These are phyloP conservation scores for Abrostola triplasia DNA, from an alignment of 2,888 invertebrate species.

Conservation along the genomic window DNA sequence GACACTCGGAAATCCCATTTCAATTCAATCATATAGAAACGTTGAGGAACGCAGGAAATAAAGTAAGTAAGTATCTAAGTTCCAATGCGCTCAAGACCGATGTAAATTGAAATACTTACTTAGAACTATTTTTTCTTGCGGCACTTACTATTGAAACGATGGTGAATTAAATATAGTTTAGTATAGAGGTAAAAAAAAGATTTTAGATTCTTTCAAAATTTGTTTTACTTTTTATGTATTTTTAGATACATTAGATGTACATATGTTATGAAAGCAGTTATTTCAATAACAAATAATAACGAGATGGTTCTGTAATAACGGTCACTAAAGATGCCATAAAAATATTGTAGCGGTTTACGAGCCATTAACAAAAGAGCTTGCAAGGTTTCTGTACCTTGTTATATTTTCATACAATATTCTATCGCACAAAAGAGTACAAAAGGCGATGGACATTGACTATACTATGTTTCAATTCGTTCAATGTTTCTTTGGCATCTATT, in stretches of 20 bases:
- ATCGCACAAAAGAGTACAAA: slow-evolving; percentile 22
- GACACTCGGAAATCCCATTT: slow-evolving; percentile 37
- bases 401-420: slow-evolving; percentile 32
- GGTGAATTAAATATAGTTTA: neutral
- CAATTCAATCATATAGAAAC: slow-evolving; percentile 36
- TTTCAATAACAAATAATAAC: neutral
- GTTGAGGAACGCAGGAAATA: slow-evolving; percentile 8
- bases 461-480: slow-evolving; percentile 48
- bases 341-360: slow-evolving; percentile 23
- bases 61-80: slow-evolving; percentile 23
- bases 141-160: neutral
- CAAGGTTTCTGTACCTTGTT: slow-evolving; percentile 12
- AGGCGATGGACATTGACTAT: slow-evolving; percentile 15
- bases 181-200: too few relatives aligned
- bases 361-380: slow-evolving; percentile 8
- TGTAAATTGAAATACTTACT: slow-evolving; percentile 14
- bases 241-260: too few relatives aligned
- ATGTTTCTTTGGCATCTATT: slow-evolving; percentile 61
- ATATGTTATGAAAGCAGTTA: neutral
- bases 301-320: slow-evolving; percentile 13
- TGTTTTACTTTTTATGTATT: too few relatives aligned
- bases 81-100: slow-evolving; percentile 3
- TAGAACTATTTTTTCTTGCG: neutral
- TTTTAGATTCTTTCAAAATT: too few relatives aligned
- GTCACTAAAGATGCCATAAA: neutral